These are phyloP conservation scores for Proctacanthus coquilletti DNA, from an alignment of 1,140 invertebrate genomes.

Conservation along the genomic window DNA sequence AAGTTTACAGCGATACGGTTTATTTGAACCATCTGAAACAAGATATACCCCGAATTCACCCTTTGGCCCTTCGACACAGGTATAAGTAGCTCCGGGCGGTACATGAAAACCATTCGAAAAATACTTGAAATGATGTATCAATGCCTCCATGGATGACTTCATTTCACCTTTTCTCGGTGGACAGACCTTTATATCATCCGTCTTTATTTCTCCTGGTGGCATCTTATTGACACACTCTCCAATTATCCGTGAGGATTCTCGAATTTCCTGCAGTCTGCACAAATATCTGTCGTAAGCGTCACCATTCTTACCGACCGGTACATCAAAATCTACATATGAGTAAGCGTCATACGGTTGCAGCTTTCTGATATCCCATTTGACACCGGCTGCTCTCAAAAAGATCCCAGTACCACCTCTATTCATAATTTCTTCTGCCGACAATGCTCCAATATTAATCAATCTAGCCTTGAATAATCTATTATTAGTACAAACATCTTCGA, in stretches of 20 bases:
- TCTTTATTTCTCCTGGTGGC: constrained; percentile 65
- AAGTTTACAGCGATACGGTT: constrained; percentile 68
- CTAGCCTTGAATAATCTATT: constrained; percentile 71
- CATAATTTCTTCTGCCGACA: constrained; percentile 66
- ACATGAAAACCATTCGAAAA: constrained; percentile 67
- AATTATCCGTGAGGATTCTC: constrained; percentile 58
- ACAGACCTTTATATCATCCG: constrained; percentile 69
- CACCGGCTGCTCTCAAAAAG: constrained; percentile 63
- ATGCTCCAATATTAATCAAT: constrained; percentile 59
- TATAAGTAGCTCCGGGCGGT: constrained; percentile 68
- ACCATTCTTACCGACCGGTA: constrained; percentile 65
- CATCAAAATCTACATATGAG: constrained; percentile 70
- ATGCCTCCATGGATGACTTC: constrained; percentile 78
- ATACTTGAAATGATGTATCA: constrained; percentile 81
- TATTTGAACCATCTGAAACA: constrained; percentile 64
- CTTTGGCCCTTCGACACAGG: constrained; percentile 65
- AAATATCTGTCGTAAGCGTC: constrained; percentile 63
- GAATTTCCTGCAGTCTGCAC: constrained; percentile 60
- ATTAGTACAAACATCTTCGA: constrained; percentile 65
- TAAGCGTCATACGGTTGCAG: constrained; percentile 76
- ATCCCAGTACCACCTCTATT: constrained; percentile 68
- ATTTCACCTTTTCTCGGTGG: constrained; percentile 64
- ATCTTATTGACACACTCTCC: constrained; percentile 73
- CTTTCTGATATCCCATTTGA: constrained; percentile 82
- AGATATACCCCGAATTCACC: constrained; percentile 79